phyloP scores from a whole-genome alignment of 2,113 vertebrate species.

The Columba livia region DNA sequence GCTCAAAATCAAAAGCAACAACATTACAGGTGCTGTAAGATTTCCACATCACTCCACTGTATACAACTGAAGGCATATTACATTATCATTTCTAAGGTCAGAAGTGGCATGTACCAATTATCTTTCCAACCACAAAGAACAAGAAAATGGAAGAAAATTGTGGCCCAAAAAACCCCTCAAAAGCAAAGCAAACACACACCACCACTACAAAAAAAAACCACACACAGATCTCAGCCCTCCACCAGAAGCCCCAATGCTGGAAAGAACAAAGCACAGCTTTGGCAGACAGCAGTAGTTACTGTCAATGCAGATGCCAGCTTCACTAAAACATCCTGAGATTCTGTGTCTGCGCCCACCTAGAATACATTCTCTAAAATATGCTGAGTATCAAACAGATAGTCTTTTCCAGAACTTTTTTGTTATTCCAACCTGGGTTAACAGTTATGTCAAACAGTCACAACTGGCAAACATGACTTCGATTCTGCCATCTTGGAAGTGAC shows the following conservation, averaged over 20 bases:
- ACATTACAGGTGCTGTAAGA: neutral
- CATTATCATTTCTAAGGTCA: neutral
- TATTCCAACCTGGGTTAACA: neutral
- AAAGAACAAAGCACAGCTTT: neutral
- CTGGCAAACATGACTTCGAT: neutral
- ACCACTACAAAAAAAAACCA: too few relatives aligned
- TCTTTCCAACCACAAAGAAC: neutral
- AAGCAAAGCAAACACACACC: too few relatives aligned
- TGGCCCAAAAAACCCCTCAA: neutral
- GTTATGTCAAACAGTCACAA: neutral
- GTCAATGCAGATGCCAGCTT: neutral
- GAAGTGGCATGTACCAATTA: fast-evolving
- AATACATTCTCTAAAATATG: neutral
- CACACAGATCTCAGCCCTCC: neutral
- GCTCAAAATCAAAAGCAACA: neutral
- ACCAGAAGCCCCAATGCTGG: fast-evolving
- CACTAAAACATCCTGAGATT: neutral
- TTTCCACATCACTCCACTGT: neutral
- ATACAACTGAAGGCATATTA: neutral
- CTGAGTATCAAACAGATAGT: neutral
- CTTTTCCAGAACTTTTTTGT: neutral
- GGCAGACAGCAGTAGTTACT: neutral
- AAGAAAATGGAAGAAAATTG: neutral
- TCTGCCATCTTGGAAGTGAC: neutral
- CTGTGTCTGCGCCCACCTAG: neutral